Evolutionary conservation across 1,140 invertebrate species (phyloP).

Genomic region (Lamellibrachia luymesi): DNA sequence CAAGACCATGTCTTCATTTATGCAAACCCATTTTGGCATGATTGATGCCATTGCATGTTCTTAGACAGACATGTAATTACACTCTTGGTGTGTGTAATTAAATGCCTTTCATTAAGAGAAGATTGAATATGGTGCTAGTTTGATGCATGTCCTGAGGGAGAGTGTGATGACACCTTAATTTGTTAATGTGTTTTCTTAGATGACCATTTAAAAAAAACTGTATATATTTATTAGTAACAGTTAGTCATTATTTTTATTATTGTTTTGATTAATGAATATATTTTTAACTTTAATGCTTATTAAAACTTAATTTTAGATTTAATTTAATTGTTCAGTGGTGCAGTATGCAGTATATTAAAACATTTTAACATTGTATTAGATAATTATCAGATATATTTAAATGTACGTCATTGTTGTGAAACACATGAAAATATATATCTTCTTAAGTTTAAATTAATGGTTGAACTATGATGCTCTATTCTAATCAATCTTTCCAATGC

Average conservation of each 20-base stretch:
- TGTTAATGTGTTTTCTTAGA: neutral
- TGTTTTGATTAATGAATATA: neutral
- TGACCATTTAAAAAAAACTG: too few species aligned
- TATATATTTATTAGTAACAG: too few species aligned
- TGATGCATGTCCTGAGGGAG: too few species aligned
- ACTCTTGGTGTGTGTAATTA: too few species aligned
- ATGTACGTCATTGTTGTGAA: neutral
- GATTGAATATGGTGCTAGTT: too few species aligned
- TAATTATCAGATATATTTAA: neutral
- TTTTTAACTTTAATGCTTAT: neutral
- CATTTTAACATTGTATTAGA: neutral
- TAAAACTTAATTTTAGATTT: neutral
- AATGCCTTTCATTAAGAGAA: too few species aligned
- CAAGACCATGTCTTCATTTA: too few species aligned
- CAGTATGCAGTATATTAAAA: neutral
- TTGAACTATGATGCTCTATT: neutral
- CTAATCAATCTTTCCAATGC: neutral
- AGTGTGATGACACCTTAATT: neutral
- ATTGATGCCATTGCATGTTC: too few species aligned
- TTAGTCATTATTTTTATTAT: neutral
- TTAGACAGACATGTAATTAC: too few species aligned
- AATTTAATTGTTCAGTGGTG: neutral
- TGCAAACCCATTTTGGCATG: too few species aligned
- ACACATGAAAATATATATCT: neutral
- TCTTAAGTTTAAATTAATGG: neutral